A percentile compares a stretch with the other conserved stretches of the same genome.
Conservation (phyloP, 2,888 invertebrate genomes). For the Habrosyne pyritoides region DNA sequence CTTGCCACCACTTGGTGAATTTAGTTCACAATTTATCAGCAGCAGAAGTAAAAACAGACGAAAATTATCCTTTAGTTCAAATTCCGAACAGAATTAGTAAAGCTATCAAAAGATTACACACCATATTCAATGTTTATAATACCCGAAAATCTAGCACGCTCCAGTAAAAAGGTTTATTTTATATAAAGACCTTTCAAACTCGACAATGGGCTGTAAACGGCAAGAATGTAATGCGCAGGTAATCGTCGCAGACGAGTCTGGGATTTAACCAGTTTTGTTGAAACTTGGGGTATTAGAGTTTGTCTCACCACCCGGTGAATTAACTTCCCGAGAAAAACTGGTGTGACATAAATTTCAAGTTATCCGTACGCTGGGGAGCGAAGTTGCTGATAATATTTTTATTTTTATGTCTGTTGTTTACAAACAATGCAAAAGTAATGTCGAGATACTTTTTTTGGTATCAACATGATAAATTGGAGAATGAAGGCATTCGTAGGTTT, state of each 20-base stretch:
- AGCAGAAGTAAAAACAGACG: too few relatives aligned
- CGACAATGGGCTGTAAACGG: background rate
- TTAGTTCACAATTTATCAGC: too few relatives aligned
- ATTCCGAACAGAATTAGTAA: too few relatives aligned
- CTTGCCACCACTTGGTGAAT: too few relatives aligned
- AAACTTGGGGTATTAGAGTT: background rate
- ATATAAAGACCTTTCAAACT: background rate
- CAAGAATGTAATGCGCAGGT: background rate
- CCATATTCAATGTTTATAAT: too few relatives aligned
- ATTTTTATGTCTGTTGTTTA: constrained; percentile 9
- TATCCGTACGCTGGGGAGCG: background rate
- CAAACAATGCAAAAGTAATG: background rate
- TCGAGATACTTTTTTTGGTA: background rate
- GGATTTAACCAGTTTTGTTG: background rate
- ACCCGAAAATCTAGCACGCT: too few relatives aligned
- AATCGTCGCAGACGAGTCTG: background rate
- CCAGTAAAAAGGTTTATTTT: too few relatives aligned
- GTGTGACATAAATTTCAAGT: background rate
- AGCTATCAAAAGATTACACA: too few relatives aligned
- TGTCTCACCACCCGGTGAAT: background rate
- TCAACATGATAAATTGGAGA: background rate
- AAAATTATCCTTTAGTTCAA: too few relatives aligned
- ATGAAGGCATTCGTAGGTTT: background rate
- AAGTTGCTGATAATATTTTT: background rate
- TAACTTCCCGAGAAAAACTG: background rate